Base-by-base conservation (phyloP, 2,113 vertebrate species). In the Lanius ludovicianus region DNA sequence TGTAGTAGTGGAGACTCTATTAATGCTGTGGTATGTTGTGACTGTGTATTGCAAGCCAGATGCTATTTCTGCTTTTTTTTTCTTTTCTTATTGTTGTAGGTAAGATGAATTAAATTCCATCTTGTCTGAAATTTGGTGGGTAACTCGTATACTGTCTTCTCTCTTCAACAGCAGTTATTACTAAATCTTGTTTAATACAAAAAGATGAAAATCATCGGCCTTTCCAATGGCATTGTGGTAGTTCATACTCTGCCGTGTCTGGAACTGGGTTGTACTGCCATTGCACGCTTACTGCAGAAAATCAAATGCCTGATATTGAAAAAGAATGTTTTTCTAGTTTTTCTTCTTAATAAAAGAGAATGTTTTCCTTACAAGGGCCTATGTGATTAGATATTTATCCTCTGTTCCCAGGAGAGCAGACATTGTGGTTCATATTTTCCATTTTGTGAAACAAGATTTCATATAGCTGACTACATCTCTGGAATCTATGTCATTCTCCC, bases 401-500 rank as follows among this genome's bases (percentile, higher is more conserved):
- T 80, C 33, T 22, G 24, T 84, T 93, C 67, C 68, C 47, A 44
- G 35, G 71, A 70, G 42, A 67, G 55, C 4, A 7, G 71, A 86
- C 42, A 4, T 20, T 55, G 85, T 49, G 33, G 68, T 57, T 92
- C 7, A 2, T 75, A 39, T 74, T 90, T 90, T 53, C 53, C 76
- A 63, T 37, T 92, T 75, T 83, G 49, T 90, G 82, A 86, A 80
- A 74, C 63, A 76, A 49, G 82, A 69, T 92, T 85, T 86, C 56
- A n/a, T 64, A 47, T 42, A 93, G 88, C 74, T 80, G 76, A 90
- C 64, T 88, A 69, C 7, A 0, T 73, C 46, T 83, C 79, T 90
- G 90, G 92, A 95, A 96, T 97, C 92, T 85, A 2, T 84, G 85
- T 64, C 57, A 81, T 84, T 89, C 69, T 82, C 30, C 65, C 62